These are phyloP conservation scores for Rhingia rostrata DNA, from an alignment of 2,888 invertebrate species.

Conservation along the genomic window DNA sequence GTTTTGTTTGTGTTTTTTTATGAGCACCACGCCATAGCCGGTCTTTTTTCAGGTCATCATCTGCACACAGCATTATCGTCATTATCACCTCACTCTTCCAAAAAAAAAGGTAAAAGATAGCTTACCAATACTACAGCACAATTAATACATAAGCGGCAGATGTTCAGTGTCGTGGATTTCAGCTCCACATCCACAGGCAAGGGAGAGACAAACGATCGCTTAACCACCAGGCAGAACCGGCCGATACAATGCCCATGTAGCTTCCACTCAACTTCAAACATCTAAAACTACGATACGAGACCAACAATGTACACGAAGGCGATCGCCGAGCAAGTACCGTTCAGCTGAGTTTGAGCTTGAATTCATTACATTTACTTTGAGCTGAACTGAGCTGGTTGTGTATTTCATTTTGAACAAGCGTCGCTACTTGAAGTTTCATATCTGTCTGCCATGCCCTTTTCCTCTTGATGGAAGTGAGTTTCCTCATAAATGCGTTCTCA, in stretches of 20 bases:
- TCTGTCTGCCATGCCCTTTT: background rate
- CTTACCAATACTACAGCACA: slow-evolving; percentile 3
- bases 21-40: slow-evolving; percentile 2
- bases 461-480: slow-evolving; percentile 7
- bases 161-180: slow-evolving; percentile 6
- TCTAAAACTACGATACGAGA: background rate
- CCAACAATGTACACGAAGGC: background rate
- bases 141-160: slow-evolving; percentile 11
- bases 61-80: slow-evolving; percentile 37
- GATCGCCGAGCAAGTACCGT: slow-evolving; percentile 4
- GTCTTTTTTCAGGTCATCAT: slow-evolving; percentile 49
- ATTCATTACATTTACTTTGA: background rate
- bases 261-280: background rate
- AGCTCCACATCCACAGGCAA: background rate
- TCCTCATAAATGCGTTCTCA: slow-evolving; percentile 50
- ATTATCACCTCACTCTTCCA: slow-evolving; percentile 41
- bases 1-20: background rate
- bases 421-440: background rate
- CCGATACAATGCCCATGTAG: slow-evolving; percentile 1
- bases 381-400: slow-evolving; percentile 10
- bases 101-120: slow-evolving; percentile 2
- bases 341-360: slow-evolving; percentile 3
- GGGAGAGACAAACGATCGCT: slow-evolving; percentile 33
- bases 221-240: slow-evolving; percentile 29
- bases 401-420: background rate